These are phyloP conservation scores for Vanessa tameamea DNA, from an alignment of 1,140 invertebrate species.

Conservation along the genomic window DNA sequence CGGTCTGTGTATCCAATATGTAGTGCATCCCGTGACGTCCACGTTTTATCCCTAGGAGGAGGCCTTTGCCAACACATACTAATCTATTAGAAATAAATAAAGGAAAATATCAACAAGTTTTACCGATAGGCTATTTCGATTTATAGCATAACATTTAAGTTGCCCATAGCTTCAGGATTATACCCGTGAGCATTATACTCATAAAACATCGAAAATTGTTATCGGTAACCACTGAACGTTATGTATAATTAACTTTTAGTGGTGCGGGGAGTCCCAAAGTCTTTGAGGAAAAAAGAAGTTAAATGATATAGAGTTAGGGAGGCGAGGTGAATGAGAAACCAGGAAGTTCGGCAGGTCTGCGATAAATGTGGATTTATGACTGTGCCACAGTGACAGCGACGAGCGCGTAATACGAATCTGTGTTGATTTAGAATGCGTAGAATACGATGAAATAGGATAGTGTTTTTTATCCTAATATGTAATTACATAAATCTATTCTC, in stretches of 20 bases:
- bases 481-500: too few relatives aligned
- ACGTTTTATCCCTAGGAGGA: too few relatives aligned
- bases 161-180: not conserved
- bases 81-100: not conserved
- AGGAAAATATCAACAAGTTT: not conserved
- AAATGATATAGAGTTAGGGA: conserved; percentile 65
- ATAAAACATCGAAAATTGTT: conserved; percentile 35
- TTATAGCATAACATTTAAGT: not conserved
- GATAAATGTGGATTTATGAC: conserved; percentile 70
- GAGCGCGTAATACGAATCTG: not conserved
- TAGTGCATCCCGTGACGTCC: too few relatives aligned
- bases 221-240: conserved; percentile 33
- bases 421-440: not conserved
- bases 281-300: conserved; percentile 56
- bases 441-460: not conserved
- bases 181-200: conserved; percentile 17
- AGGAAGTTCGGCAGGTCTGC: conserved; percentile 68
- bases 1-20: too few relatives aligned
- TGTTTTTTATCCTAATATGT: not conserved
- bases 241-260: conserved; percentile 40
- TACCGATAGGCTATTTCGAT: not conserved
- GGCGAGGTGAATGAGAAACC: conserved; percentile 56
- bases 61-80: too few relatives aligned
- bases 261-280: conserved; percentile 41
- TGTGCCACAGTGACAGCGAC: conserved; percentile 36